Base-by-base conservation (phyloP, 2,888 invertebrate species). In the Osedax frankpressi region DNA sequence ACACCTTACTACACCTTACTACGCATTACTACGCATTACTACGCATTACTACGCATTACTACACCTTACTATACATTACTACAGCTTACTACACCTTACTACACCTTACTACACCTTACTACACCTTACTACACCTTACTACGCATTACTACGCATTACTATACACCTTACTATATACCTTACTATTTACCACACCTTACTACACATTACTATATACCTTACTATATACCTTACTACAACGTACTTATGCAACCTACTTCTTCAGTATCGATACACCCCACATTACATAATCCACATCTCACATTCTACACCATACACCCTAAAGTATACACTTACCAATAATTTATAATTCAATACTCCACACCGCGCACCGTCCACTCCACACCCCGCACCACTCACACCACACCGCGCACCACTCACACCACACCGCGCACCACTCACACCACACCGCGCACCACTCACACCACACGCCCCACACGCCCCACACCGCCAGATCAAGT, bases 401-500 rank as follows among this genome's bases (percentile, higher is more conserved):
- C 44, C 44, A 44, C 44, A 44, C 44, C 6, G 44, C 19, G 44
- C 19, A 19, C 19, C 6, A 19, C 19, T 11, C 44, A 44, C 44
- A 44, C 44, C 44, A 6, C 44, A 11, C 6, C 6, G n/a, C 27
- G 28, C 67, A 44, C 44, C 19, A 6, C 6, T 19, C 19, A 6
- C 44, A 6, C 19, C 6, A 44, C 44, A 44, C 44, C 6, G 44
- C 19, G 44, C 19, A 19, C 19, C 6, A 19, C 19, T 11, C 44
- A 44, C 44, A 44, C 44, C 44, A 6, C 44, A 11, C 6, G 11
- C 6, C 6, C 59, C 27, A 30, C 67, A 44, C 44, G 6, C 44
- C 6, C 44, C 19, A 6, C 44, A 6, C 19, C 6, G 11, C 6
- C 44, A 84, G 83, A 74, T 81, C 27, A 76, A 77, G 2, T 76